Evolutionary conservation across 2,888 invertebrate genomes (phyloP), one percentile per base, ranked within the genome.

Genomic region (Heteromyza rotundicornis): DNA sequence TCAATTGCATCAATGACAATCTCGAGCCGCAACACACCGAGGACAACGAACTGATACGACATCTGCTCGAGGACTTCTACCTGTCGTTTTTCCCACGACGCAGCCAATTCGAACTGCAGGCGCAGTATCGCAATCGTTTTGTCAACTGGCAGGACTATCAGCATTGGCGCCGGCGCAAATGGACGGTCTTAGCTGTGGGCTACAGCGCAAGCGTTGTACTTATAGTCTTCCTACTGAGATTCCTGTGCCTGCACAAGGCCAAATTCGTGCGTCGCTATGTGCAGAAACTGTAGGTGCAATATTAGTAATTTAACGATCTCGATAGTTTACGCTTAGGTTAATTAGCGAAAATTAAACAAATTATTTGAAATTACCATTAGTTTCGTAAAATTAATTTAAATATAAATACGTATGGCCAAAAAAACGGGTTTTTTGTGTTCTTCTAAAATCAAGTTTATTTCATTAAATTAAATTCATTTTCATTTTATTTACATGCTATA

Each of bases 1-100:
- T 93, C 73, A 87, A 92, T 50, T 93, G 92, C 76, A 84, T 93
- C 53, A 93, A 93, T 79, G 92, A 92, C 72, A 90, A 93, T 76
- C 84, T 92, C 79, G 89, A 90, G 71, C 86, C 89, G 12, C 79
- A 80, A 8, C 87, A 88, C 54, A 82, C 83, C 24, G 84, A 85
- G 2, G 89, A 90, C 66, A 90, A 90, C 69, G 87, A 88, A 73
- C 82, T 90, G 59, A 87, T 91, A 23, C 87, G 88, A 59, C 89
- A 90, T 36, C 84, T 92, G 23, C 82, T 92, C 50, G 87, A 88
- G 66, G 92, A 93, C 74, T 91, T 92, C 75, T 92, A 91, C 79
- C 85, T 90, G 64, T 89, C 91, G 0, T 77, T 92, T 16, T 89
- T 90, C 77, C 92, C 92, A 0, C 80, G 86, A 12, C 87, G 86